These are phyloP conservation scores for Uloborus plumipes DNA, from an alignment of 2,888 invertebrate genomes.

Conservation along the genomic window DNA sequence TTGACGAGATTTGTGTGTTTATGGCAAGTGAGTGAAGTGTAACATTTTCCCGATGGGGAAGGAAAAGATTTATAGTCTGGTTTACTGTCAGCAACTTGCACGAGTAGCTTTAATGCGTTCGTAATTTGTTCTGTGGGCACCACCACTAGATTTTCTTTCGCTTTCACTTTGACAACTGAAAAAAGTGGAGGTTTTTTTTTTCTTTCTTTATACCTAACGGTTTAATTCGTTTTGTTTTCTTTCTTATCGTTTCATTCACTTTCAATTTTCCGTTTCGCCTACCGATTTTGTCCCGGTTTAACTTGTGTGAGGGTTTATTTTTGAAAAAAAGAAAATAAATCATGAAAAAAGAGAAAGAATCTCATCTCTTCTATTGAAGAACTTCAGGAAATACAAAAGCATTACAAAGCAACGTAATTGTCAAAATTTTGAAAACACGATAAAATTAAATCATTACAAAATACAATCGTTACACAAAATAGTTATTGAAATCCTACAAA, in stretches of 20 bases:
- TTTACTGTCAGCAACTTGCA: constrained; percentile 9
- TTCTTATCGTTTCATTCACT: background rate
- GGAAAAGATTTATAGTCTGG: constrained; percentile 28
- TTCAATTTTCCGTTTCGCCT: constrained; percentile 49
- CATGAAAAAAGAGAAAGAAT: too few relatives aligned
- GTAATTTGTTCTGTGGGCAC: constrained; percentile 37
- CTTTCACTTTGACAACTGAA: constrained; percentile 33
- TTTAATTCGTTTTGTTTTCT: constrained; percentile 26
- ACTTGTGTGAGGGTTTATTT: too few relatives aligned
- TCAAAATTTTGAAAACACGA: too few relatives aligned
- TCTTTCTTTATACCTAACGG: background rate
- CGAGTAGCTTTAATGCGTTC: constrained; percentile 16
- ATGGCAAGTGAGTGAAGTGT: constrained; percentile 53
- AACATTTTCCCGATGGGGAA: constrained; percentile 4
- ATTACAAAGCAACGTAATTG: too few relatives aligned
- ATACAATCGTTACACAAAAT: too few relatives aligned
- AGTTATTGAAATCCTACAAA: too few relatives aligned
- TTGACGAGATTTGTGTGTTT: constrained; percentile 48
- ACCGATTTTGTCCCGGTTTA: constrained; percentile 15
- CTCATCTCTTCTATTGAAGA: too few relatives aligned
- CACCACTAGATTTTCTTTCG: constrained; percentile 24
- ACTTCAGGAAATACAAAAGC: too few relatives aligned
- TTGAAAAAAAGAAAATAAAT: too few relatives aligned
- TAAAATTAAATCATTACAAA: too few relatives aligned
- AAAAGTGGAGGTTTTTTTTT: constrained; percentile 27